Percentiles rank a stretch among this genome's conserved stretches.
Evolutionary conservation across 2,113 vertebrate species (phyloP).

Genomic region (Lepus timidus): DNA sequence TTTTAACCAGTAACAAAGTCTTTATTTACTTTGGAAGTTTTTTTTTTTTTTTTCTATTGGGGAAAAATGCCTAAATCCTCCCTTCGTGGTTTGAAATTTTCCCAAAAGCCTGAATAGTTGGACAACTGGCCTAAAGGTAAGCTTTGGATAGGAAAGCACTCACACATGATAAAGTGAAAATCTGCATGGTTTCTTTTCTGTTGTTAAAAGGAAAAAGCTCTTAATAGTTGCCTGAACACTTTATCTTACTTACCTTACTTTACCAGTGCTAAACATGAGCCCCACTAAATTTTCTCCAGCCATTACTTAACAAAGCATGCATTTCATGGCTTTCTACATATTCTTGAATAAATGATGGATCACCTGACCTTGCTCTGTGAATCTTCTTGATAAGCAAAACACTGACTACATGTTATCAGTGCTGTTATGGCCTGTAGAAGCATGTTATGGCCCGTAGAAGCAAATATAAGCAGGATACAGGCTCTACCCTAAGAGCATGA

Average conservation of each 20-base stretch:
- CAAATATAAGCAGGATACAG: background rate
- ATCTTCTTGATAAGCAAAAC: background rate
- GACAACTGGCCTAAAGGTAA: background rate
- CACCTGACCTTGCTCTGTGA: background rate
- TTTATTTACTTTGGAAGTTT: constrained; percentile 27
- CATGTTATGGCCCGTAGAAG: background rate
- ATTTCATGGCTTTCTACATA: background rate
- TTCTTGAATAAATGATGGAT: background rate
- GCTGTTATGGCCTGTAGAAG: too few relatives aligned
- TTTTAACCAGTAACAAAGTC: background rate
- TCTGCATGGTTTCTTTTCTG: background rate
- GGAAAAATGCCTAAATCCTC: constrained; percentile 4
- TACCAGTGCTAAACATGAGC: background rate
- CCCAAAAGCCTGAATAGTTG: background rate
- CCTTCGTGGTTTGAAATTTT: background rate
- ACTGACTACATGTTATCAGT: fast-evolving
- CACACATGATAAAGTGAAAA: background rate
- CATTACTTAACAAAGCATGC: background rate
- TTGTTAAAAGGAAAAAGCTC: background rate
- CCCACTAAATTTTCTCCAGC: background rate
- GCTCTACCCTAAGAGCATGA: background rate
- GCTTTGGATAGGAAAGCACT: background rate
- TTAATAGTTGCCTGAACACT: background rate
- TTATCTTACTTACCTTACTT: constrained; percentile 54
- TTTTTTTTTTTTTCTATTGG: background rate